Evolutionary conservation across 2,888 invertebrate genomes (phyloP), one percentile per base, ranked within the genome.

Genomic region (Folsomia candida): DNA sequence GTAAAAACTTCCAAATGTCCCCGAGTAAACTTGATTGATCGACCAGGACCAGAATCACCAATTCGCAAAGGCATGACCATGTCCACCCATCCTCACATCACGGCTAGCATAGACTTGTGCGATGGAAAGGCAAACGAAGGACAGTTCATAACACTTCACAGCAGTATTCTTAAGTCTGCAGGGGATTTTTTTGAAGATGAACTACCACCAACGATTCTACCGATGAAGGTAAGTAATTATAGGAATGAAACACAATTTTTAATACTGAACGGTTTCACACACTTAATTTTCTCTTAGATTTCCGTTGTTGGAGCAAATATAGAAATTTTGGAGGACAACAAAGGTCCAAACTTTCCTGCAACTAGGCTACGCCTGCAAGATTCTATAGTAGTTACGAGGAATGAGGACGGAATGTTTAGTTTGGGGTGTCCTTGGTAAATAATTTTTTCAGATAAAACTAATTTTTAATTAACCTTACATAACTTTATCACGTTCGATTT

Each of bases 121-220:
- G 11, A n/a, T 20, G 20, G 14, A 6, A 47, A 64, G n/a, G 24
- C 60, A 11, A 63, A 68, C 25, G 70, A 76, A 22, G 76, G 73
- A 37, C 71, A 76, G 14, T 61, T 71, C 51, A 72, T 85, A 60
- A 79, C 81, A 82, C 85, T 94, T 67, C 89, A 90, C 64, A 91
- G 92, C 90, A 92, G 92, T 81, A 92, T 92, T 0, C 87, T 93
- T 0, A 87, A 90, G 47, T 93, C 92, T 14, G 84, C 96, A 18
- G 87, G 90, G 0, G 94, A 94, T 83, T 87, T 96, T 76, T 86
- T 91, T 0, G 95, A 95, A 82, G 95, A 96, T 83, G 95, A 96
- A 84, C 87, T 92, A 51, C 86, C 91, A 26, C 88, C 88, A 1
- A 88, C 89, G 69, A 91, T 93, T 0, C 88, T 94, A 84, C 94